phyloP scores from a whole-genome alignment of 2,113 vertebrate genomes.

The Pseudolaguvia tuberculata region DNA sequence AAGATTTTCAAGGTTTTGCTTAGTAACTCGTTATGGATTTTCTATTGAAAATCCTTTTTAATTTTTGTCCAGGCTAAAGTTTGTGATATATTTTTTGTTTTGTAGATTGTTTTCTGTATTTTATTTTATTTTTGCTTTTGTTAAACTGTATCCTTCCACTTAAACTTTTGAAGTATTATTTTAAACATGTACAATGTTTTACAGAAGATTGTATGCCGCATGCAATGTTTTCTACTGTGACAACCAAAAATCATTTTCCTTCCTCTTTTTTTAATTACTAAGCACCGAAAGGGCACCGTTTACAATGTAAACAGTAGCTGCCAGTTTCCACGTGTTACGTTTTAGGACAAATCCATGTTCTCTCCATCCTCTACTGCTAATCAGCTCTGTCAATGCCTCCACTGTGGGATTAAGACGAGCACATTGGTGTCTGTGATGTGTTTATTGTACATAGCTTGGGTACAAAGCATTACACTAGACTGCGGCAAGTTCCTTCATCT shows the following conservation, averaged over 20 bases:
- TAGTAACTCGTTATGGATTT: background rate
- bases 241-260: constrained; percentile 40
- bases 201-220: constrained; percentile 38
- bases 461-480: constrained; percentile 27
- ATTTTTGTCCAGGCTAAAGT: background rate
- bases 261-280: constrained; percentile 2
- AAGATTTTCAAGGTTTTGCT: constrained; percentile 25
- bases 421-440: constrained; percentile 38
- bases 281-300: constrained; percentile 10
- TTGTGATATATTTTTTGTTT: constrained; percentile 20
- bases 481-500: constrained; percentile 24
- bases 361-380: constrained; percentile 17
- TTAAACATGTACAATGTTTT: constrained; percentile 35
- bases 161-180: constrained; percentile 27
- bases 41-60: constrained; percentile 9
- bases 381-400: constrained; percentile 22
- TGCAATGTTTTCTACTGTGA: constrained; percentile 44
- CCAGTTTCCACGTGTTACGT: background rate
- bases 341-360: constrained; percentile 9
- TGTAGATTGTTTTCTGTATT: too few relatives aligned
- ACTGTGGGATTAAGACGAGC: constrained; percentile 12
- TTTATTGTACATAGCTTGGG: constrained; percentile 42
- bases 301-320: background rate
- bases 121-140: constrained; percentile 2
- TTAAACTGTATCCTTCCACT: constrained; percentile 20